phyloP scores from a whole-genome alignment of 2,888 invertebrate genomes.

The Phrixothrix hirtus region DNA sequence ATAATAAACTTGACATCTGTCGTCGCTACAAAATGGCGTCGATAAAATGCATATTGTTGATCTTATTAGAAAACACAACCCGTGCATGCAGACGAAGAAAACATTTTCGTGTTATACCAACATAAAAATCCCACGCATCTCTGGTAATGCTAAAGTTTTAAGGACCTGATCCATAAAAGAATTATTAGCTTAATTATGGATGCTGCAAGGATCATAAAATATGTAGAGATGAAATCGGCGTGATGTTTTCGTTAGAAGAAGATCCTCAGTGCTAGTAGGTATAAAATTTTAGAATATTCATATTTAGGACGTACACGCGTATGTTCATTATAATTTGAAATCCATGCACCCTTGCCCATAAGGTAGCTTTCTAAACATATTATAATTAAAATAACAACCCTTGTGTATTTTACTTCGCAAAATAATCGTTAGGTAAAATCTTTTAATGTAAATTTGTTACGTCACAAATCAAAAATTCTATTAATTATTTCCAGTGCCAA shows the following conservation, averaged over 20 bases:
- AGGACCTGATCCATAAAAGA: constrained; percentile 25
- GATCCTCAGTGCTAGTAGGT: neutral
- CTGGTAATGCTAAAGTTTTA: constrained; percentile 25
- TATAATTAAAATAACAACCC: constrained; percentile 21
- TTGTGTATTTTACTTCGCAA: constrained; percentile 16
- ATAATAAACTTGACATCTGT: constrained; percentile 38
- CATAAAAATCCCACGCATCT: constrained; percentile 20
- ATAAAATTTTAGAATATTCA: constrained; percentile 22
- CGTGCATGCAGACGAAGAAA: constrained; percentile 2
- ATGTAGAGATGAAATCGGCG: constrained; percentile 21
- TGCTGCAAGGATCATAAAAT: constrained; percentile 22
- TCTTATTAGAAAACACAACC: constrained; percentile 27
- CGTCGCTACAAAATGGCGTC: constrained; percentile 32
- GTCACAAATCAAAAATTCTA: constrained; percentile 3
- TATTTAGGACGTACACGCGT: constrained; percentile 11
- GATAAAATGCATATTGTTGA: constrained; percentile 34
- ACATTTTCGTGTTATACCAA: constrained; percentile 8
- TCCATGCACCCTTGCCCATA: constrained; percentile 11
- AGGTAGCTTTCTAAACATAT: constrained; percentile 20
- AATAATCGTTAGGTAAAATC: too few relatives aligned
- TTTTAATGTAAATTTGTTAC: too few relatives aligned
- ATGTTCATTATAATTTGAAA: constrained; percentile 18
- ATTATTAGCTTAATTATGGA: constrained; percentile 28
- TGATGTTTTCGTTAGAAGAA: constrained; percentile 7
- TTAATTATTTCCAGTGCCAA: neutral